Evolutionary conservation across 2,113 vertebrate genomes (phyloP).

Genomic region (Psophia crepitans): DNA sequence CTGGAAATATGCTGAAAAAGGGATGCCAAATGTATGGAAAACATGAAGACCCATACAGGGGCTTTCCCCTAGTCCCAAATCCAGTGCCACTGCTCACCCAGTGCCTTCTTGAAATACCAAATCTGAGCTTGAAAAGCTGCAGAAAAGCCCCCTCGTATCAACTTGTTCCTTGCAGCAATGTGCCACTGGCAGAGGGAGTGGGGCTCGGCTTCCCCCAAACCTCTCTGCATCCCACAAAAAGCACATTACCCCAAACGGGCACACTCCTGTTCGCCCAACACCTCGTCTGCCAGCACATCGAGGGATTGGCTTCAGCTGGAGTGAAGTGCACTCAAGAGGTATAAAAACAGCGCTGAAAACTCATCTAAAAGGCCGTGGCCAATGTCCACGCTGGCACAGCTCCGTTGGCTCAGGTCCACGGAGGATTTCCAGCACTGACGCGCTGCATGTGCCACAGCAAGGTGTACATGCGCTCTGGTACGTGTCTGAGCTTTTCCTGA

Average conservation of each 20-base stretch:
- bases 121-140: not conserved
- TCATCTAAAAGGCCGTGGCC: not conserved
- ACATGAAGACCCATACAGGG: not conserved
- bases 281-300: not conserved
- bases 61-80: not conserved
- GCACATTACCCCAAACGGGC: rapidly evolving
- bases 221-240: not conserved
- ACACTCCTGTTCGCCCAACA: rapidly evolving
- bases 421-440: not conserved
- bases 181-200: not conserved
- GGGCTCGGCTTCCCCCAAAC: not conserved
- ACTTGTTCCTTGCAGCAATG: not conserved
- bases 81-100: not conserved
- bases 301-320: not conserved
- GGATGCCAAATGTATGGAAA: not conserved
- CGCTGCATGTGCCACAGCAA: not conserved
- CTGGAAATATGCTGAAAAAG: not conserved
- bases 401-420: not conserved
- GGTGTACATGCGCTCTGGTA: not conserved
- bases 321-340: not conserved
- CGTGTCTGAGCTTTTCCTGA: not conserved
- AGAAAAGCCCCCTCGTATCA: not conserved
- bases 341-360: not conserved
- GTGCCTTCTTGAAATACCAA: not conserved
- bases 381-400: not conserved